Evolutionary conservation across 2,888 invertebrate species (phyloP), one percentile per base, ranked within the genome.

Genomic region (Parnassius mnemosyne): DNA sequence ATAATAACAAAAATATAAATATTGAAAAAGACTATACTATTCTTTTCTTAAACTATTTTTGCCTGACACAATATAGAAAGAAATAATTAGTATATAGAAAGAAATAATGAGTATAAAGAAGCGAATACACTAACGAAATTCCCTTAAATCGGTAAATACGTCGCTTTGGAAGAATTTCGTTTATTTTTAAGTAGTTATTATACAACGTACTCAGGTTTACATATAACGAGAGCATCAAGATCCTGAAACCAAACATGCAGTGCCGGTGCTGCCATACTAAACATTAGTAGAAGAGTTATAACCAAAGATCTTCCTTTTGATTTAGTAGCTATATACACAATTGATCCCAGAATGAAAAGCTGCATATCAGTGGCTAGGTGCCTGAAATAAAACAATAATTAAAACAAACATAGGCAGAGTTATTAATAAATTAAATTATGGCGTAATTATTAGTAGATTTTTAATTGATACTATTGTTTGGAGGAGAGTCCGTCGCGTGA

Each of bases 351-450:
- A 43, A 65, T 61, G 63, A 73, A 76, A 11, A 79, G 67, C 64
- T 80, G 78, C 60, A 71, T 72, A 57, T 80, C 80, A 9, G 77
- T 68, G 42, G 75, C 76, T 46, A 79, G 57, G 60, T 78, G 77
- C 80, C 80, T 79, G 63, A 44, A 57, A 52, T 55, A 55, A 53
- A 64, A 63, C 43, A 50, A 16, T 10, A 25, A 53, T 2, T 34
- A 13, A 25, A 42, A 1, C 11, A 11, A 46, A 20, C n/a, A 43
- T 46, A 9, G 2, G 12, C 13, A 3, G 10, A 49, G 9, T 10
- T 7, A 9, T 49, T n/a, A 13, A 5, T 13, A 49, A 13, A 13
- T 49, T 16, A 49, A 49, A 7, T n/a, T 13, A 13, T 49, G 13
- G 49, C 34, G 34, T 34, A 34, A 7, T 34, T 34, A 5, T 34